Conservation (phyloP, 1,140 invertebrate genomes). For the Drosophila saltans region DNA sequence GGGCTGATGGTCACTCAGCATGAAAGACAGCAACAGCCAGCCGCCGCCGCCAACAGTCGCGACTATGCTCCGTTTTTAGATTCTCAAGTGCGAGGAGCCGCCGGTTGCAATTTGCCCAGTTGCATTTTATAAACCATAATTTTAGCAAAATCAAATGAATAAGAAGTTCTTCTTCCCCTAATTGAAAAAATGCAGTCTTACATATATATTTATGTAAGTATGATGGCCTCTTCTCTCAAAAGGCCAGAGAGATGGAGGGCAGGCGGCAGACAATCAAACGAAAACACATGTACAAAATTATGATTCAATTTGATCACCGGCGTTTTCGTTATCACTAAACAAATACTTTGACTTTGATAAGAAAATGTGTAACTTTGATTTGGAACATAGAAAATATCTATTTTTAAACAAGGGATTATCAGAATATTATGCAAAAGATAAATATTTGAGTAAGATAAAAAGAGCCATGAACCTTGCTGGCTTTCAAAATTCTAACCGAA, state of each 20-base stretch:
- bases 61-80: slow-evolving; percentile 47
- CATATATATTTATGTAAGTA: too few species aligned
- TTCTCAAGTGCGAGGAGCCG: slow-evolving; percentile 65
- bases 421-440: slow-evolving; percentile 24
- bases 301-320: slow-evolving; percentile 16
- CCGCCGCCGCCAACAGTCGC: slow-evolving; percentile 26
- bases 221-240: slow-evolving; percentile 36
- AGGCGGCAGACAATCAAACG: background rate
- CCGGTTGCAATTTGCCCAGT: slow-evolving; percentile 64
- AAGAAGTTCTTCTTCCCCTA: slow-evolving; percentile 31
- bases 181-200: slow-evolving; percentile 36
- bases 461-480: background rate
- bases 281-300: slow-evolving; percentile 17
- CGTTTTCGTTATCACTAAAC: slow-evolving; percentile 18
- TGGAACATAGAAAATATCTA: background rate
- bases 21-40: slow-evolving; percentile 51
- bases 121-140: slow-evolving; percentile 61
- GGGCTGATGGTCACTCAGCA: slow-evolving; percentile 72
- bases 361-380: slow-evolving; percentile 10
- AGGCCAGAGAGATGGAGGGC: slow-evolving; percentile 18
- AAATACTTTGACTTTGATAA: slow-evolving; percentile 29
- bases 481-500: background rate
- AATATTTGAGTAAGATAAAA: slow-evolving; percentile 25
- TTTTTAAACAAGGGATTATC: slow-evolving; percentile 22
- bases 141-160: slow-evolving; percentile 21